phyloP scores from a whole-genome alignment of 2,113 vertebrate genomes.

The Amblyornis subalaris region DNA sequence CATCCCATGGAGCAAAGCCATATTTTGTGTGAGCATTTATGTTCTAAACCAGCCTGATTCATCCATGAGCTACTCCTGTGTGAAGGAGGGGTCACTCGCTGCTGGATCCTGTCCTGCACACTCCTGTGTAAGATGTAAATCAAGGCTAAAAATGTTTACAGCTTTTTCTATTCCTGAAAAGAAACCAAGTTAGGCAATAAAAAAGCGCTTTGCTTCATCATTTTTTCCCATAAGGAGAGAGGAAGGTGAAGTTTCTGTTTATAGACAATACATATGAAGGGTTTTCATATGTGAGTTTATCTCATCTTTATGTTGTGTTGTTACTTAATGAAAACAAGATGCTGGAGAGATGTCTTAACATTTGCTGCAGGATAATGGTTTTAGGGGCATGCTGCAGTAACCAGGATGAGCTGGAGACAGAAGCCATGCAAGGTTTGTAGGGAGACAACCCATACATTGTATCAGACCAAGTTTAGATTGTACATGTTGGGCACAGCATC shows the following conservation, averaged over 20 bases:
- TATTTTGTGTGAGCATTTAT: background rate
- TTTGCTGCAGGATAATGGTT: background rate
- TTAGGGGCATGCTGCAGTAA: background rate
- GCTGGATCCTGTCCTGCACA: background rate
- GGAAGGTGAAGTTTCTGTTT: background rate
- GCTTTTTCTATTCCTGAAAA: background rate
- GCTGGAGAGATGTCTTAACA: background rate
- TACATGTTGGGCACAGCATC: background rate
- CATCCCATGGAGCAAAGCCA: background rate
- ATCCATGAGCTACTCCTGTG: background rate
- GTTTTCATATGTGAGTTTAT: background rate
- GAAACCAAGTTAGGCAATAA: background rate
- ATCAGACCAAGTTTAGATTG: fast-evolving
- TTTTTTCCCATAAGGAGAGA: background rate
- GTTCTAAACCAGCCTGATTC: background rate
- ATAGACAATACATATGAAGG: background rate
- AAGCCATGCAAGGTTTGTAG: background rate
- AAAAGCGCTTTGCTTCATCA: background rate
- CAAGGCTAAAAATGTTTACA: background rate
- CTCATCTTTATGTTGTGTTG: background rate
- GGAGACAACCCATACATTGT: fast-evolving
- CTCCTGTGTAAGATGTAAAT: background rate
- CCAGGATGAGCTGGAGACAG: background rate
- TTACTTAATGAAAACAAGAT: background rate
- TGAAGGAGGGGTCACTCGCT: background rate